phyloP scores from a whole-genome alignment of 2,888 invertebrate genomes.

The Physocephala rufipes region DNA sequence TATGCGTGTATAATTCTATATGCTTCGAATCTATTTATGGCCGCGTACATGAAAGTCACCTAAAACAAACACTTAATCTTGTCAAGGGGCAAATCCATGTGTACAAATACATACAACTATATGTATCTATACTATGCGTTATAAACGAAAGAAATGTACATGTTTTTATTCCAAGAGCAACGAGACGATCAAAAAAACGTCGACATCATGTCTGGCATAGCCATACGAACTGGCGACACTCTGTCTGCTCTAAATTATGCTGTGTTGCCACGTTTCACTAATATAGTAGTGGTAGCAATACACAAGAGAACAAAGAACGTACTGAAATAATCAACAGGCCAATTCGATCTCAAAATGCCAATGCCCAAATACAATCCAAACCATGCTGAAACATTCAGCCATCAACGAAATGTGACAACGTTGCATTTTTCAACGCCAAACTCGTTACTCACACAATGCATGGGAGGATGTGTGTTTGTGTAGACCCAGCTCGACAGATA shows the following conservation, averaged over 20 bases:
- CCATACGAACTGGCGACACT: conserved; percentile 89
- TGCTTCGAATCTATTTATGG: too few relatives aligned
- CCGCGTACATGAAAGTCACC: too few relatives aligned
- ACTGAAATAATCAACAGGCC: not conserved
- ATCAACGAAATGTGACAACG: conserved; percentile 17
- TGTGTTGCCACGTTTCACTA: conserved; percentile 59
- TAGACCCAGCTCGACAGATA: too few relatives aligned
- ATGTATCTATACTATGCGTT: too few relatives aligned
- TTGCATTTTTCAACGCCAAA: conserved; percentile 13
- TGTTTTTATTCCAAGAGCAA: conserved; percentile 30
- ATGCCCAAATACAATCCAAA: not conserved
- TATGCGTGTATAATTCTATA: too few relatives aligned
- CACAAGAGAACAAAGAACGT: not conserved
- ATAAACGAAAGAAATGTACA: too few relatives aligned
- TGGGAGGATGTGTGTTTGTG: too few relatives aligned
- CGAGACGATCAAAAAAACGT: conserved; percentile 48
- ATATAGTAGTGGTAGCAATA: too few relatives aligned
- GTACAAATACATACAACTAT: too few relatives aligned
- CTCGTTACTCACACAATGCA: conserved; percentile 12
- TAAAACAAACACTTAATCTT: too few relatives aligned
- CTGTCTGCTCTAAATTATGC: conserved; percentile 88
- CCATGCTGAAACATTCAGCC: not conserved
- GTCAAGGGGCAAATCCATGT: too few relatives aligned
- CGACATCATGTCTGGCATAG: conserved; percentile 80
- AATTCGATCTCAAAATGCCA: not conserved